phyloP scores from a whole-genome alignment of 2,113 vertebrate species.

The Campylomormyrus numenius region DNA sequence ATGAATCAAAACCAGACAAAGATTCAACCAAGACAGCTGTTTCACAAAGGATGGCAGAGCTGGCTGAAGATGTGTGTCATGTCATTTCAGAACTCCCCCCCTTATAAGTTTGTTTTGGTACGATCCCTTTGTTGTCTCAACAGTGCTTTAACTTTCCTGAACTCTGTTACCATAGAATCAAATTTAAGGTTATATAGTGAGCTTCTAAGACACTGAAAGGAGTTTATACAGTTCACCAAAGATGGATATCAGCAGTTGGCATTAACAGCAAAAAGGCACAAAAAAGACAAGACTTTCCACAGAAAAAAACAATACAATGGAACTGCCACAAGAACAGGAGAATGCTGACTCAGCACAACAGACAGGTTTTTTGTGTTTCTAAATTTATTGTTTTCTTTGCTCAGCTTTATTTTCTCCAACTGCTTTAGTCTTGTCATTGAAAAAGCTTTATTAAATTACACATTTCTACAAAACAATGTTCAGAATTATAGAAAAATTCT shows the following conservation, averaged over 20 bases:
- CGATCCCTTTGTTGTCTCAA: not conserved
- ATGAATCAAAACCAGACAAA: not conserved
- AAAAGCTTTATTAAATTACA: constrained; percentile 14
- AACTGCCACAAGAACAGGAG: not conserved
- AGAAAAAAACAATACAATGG: not conserved
- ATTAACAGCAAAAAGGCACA: not conserved
- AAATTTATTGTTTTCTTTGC: constrained; percentile 22
- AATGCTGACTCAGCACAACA: not conserved
- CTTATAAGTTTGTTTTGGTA: not conserved
- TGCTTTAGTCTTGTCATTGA: constrained; percentile 14
- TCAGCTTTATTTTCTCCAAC: not conserved
- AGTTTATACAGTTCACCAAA: not conserved
- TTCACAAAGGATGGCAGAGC: not conserved
- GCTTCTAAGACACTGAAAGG: not conserved
- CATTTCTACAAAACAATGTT: not conserved
- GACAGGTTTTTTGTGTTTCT: not conserved
- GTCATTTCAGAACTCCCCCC: not conserved
- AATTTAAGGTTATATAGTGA: not conserved
- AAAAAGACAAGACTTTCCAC: not conserved
- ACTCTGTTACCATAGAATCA: not conserved
- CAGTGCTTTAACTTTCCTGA: not conserved
- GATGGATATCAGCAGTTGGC: not conserved
- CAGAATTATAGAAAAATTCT: constrained; percentile 14
- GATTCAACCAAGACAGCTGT: not conserved
- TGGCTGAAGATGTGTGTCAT: not conserved